A percentile compares a stretch with the other conserved stretches of the same genome.
phyloP scores from a whole-genome alignment of 2,797 vertebrate genomes.

The Pelobates cultripes region DNA sequence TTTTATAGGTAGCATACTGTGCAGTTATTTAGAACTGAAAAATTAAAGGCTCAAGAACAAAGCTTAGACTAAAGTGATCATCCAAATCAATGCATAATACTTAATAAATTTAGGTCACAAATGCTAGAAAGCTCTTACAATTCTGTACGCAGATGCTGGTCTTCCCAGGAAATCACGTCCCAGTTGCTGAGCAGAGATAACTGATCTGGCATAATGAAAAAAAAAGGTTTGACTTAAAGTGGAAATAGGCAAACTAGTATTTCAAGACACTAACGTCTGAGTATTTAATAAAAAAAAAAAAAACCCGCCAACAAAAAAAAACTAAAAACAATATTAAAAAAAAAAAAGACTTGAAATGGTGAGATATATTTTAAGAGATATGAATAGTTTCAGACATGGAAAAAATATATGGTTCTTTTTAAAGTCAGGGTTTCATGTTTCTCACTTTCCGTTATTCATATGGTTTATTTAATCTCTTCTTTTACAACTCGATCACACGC shows the following conservation, averaged over 20 bases:
- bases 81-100: constrained; percentile 22
- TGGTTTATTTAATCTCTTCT: too few species aligned
- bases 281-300: constrained; percentile 2
- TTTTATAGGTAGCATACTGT: not conserved
- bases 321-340: too few species aligned
- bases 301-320: too few species aligned
- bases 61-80: constrained; percentile 30
- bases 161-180: constrained; percentile 38
- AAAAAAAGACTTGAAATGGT: too few species aligned
- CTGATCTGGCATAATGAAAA: constrained; percentile 26
- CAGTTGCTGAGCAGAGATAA: constrained; percentile 32
- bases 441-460: too few species aligned
- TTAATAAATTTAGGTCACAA: constrained; percentile 48
- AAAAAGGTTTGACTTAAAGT: fast-evolving
- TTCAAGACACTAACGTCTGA: constrained; percentile 8
- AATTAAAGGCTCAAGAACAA: not conserved
- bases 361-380: too few species aligned
- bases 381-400: too few species aligned
- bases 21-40: not conserved
- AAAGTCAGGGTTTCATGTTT: too few species aligned
- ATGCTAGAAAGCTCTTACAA: constrained; percentile 42
- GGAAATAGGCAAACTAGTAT: not conserved
- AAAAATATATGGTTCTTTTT: too few species aligned
- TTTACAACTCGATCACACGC: too few species aligned
- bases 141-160: constrained; percentile 20